Conservation (phyloP, 2,113 vertebrate species). For the Gopherus evgoodei region DNA sequence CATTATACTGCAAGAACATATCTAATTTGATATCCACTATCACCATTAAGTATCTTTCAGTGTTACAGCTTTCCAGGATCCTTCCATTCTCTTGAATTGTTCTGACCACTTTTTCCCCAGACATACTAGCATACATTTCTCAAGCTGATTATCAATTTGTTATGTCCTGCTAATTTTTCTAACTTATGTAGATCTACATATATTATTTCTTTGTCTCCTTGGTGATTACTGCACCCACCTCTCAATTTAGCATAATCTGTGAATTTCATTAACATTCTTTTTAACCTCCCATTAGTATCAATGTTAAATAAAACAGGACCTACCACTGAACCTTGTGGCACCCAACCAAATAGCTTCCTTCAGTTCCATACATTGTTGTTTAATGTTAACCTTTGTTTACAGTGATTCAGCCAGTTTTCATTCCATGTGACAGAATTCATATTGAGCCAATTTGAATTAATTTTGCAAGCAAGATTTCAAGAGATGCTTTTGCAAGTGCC, state of each 20-base stretch:
- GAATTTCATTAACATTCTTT: conserved; percentile 1
- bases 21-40: not conserved
- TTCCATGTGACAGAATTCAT: conserved; percentile 33
- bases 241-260: not conserved
- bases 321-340: not conserved
- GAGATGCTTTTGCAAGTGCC: conserved; percentile 5
- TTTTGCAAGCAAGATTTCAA: conserved; percentile 54
- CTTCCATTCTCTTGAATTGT: not conserved
- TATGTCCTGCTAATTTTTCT: accelerated
- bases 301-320: not conserved
- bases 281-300: not conserved
- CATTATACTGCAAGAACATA: not conserved
- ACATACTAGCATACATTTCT: not conserved
- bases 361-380: not conserved
- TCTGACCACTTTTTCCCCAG: not conserved
- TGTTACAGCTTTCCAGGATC: not conserved
- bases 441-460: conserved; percentile 67
- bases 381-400: conserved; percentile 56
- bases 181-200: not conserved
- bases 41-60: not conserved
- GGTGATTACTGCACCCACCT: not conserved
- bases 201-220: not conserved
- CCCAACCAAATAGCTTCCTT: not conserved
- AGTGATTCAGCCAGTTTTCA: conserved; percentile 50
- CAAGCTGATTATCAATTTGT: not conserved